Conservation (phyloP, 37 sponge, comb jelly and placozoan species). For the Oscarella lobularis region DNA sequence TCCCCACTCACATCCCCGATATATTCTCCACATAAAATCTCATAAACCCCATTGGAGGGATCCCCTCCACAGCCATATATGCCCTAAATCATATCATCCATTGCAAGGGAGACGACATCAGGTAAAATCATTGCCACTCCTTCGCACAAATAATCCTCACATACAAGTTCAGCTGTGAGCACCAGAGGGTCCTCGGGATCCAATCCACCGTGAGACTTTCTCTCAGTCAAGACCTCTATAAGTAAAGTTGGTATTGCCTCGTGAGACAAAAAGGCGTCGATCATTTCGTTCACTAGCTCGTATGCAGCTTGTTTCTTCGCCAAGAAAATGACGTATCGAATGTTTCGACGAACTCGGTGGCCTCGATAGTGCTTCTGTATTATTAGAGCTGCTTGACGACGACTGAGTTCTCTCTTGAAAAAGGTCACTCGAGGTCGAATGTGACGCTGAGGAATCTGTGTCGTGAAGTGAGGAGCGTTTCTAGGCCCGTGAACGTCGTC, state of each 20-base stretch:
- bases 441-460: too few relatives aligned
- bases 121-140: background rate
- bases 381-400: background rate
- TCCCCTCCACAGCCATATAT: background rate
- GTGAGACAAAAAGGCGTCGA: background rate
- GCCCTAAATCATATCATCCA: background rate
- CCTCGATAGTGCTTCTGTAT: background rate
- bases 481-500: background rate
- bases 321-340: background rate
- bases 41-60: background rate
- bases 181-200: background rate
- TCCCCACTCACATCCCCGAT: background rate
- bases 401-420: too few relatives aligned
- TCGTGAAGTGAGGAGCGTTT: too few relatives aligned
- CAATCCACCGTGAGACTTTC: background rate
- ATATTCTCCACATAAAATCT: background rate
- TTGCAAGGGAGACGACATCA: background rate
- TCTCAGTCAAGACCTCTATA: background rate
- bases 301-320: background rate
- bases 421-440: too few relatives aligned
- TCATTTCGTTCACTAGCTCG: background rate
- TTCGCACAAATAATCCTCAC: background rate
- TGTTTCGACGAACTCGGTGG: background rate
- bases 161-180: background rate
- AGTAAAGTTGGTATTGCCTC: background rate